Base-by-base conservation (phyloP, 2,113 vertebrate species). In the Nothocercus julius region DNA sequence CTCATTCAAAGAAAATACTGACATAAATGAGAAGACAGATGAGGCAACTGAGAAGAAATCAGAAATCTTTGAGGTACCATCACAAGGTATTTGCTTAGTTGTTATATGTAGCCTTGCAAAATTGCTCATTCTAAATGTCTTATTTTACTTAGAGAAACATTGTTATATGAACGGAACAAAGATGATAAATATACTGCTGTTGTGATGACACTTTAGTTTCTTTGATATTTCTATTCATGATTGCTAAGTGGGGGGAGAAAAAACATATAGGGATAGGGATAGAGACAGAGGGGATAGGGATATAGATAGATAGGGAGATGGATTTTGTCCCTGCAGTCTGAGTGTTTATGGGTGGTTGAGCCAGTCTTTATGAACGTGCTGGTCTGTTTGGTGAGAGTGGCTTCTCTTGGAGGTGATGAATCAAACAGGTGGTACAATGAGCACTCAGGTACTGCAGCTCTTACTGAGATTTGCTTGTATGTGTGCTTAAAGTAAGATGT, bases 11-110 rank as follows among this genome's bases (percentile, higher is more conserved):
- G 92, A 83, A 61, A 92, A 58, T 7, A 59, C 18, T 40, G 92
- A 1, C 36, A 3, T 59, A 76, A 75, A 11, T 68, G 68, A 74
- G 74, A 49, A 93, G 93, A 45, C 17, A 14, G 53, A 63, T 59
- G 64, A 91, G 14, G 63, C 93, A n/a, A 63, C 2, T n/a, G 96
- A 96, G 44, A 92, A 84, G 64, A 96, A 67, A 49, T 70, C 88
- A 47, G 86, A 85, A 18, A 42, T 22, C 42, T 17, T 83, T 45
- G 83, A 36, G 0, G 7, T 28, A 3, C 3, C 82, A 17, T 45
- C 63, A 44, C 49, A 90, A 98, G 97, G 98, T 98, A 98, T 38
- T 77, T 28, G 32, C 9, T 66, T 78, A 36, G 45, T 15, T 47
- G 28, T 84, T 42, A 49, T 8, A 4, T 49, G 45, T 51, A 74